Percentiles rank a stretch among this genome's conserved stretches.
These are phyloP conservation scores for Oplegnathus fasciatus DNA, from an alignment of 2,113 vertebrate species.

Conservation along the genomic window DNA sequence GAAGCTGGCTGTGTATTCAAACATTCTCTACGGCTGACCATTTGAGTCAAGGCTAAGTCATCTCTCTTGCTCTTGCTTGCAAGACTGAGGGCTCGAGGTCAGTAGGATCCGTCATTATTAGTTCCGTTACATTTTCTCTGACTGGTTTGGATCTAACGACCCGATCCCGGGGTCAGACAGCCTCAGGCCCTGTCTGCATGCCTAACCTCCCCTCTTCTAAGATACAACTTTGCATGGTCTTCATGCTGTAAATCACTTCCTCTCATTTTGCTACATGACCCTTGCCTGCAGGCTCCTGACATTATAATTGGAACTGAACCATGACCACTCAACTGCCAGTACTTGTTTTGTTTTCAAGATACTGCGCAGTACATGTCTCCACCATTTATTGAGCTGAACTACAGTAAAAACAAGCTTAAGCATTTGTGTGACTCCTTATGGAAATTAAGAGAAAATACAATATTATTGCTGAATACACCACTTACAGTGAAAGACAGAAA, in stretches of 20 bases:
- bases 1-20: slow-evolving; percentile 56
- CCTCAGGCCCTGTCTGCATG: slow-evolving; percentile 45
- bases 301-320: slow-evolving; percentile 32
- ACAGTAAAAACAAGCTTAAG: background rate
- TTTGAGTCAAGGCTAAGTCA: slow-evolving; percentile 65
- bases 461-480: background rate
- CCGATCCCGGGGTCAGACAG: slow-evolving; percentile 56
- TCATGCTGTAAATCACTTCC: slow-evolving; percentile 23
- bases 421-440: background rate
- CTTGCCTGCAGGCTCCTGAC: slow-evolving; percentile 37
- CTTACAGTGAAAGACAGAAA: background rate
- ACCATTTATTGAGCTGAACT: background rate
- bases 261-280: slow-evolving; percentile 32
- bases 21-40: slow-evolving; percentile 60
- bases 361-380: background rate
- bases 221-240: slow-evolving; percentile 26
- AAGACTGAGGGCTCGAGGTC: slow-evolving; percentile 56
- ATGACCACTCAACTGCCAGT: background rate
- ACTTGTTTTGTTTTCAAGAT: slow-evolving; percentile 2
- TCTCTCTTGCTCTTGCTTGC: slow-evolving; percentile 41
- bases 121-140: slow-evolving; percentile 67
- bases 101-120: slow-evolving; percentile 67
- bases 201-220: slow-evolving; percentile 23
- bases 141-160: slow-evolving; percentile 64
- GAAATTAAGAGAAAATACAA: slow-evolving; percentile 2